These are phyloP conservation scores for Albula goreensis DNA, from an alignment of 2,113 vertebrate species.

Conservation along the genomic window DNA sequence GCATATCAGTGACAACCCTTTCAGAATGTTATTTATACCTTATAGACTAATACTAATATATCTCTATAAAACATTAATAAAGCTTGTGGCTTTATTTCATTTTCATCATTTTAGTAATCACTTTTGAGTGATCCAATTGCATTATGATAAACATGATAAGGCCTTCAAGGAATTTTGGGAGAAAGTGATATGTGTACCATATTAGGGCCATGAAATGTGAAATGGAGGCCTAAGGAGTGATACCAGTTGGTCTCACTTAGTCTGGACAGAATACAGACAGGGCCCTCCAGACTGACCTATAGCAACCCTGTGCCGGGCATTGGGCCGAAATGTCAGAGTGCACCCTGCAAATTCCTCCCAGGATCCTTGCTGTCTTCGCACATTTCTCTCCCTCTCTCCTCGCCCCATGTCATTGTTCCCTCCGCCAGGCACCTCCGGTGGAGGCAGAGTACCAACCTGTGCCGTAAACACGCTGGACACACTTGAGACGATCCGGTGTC, in stretches of 20 bases:
- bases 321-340: background rate
- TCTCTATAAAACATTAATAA: background rate
- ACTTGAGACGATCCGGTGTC: background rate
- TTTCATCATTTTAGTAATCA: background rate
- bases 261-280: background rate
- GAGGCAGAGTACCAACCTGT: background rate
- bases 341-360: background rate
- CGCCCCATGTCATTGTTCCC: background rate
- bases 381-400: background rate
- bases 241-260: background rate
- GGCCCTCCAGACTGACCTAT: background rate
- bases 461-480: background rate
- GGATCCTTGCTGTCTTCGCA: background rate
- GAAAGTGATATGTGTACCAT: background rate
- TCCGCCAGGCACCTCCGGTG: background rate
- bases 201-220: background rate
- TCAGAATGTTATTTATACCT: background rate
- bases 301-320: background rate
- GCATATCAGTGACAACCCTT: background rate
- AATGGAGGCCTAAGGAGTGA: background rate
- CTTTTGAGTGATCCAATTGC: background rate
- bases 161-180: background rate
- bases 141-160: background rate
- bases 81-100: background rate
- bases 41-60: background rate